A percentile compares a stretch with the other conserved stretches of the same genome.
Evolutionary conservation across 2,888 invertebrate genomes (phyloP).

Genomic region (Hyles lineata): DNA sequence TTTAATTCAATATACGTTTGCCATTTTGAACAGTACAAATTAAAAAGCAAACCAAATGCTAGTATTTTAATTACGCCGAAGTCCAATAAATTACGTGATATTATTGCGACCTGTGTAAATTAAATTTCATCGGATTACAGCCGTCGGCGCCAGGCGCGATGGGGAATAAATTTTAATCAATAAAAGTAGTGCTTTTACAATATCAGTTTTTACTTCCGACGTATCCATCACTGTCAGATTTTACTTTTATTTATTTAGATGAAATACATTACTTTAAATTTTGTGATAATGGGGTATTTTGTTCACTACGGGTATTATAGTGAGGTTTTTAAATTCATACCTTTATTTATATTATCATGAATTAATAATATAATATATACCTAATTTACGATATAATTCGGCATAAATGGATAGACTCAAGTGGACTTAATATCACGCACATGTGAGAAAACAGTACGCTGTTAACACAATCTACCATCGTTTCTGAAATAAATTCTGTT

Average conservation of each 20-base stretch:
- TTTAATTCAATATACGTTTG: not conserved
- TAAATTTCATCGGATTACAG: constrained; percentile 14
- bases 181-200: constrained; percentile 19
- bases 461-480: no score
- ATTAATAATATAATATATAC: no score
- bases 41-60: not conserved
- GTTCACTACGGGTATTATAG: not conserved
- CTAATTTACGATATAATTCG: no score
- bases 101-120: not conserved
- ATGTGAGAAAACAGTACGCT: no score
- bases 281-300: not conserved
- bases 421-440: no score
- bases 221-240: constrained; percentile 10
- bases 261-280: not conserved
- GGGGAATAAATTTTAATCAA: constrained; percentile 26
- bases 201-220: constrained; percentile 18
- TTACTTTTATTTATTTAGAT: constrained; percentile 1
- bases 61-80: not conserved
- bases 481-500: no score
- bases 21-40: not conserved
- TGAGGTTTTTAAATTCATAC: no score
- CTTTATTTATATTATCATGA: no score
- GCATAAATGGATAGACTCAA: no score
- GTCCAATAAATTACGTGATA: constrained; percentile 10
- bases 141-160: not conserved